These are phyloP conservation scores for Hapalemur alaotrensis DNA, from an alignment of 2,797 vertebrate genomes.

Conservation along the genomic window DNA sequence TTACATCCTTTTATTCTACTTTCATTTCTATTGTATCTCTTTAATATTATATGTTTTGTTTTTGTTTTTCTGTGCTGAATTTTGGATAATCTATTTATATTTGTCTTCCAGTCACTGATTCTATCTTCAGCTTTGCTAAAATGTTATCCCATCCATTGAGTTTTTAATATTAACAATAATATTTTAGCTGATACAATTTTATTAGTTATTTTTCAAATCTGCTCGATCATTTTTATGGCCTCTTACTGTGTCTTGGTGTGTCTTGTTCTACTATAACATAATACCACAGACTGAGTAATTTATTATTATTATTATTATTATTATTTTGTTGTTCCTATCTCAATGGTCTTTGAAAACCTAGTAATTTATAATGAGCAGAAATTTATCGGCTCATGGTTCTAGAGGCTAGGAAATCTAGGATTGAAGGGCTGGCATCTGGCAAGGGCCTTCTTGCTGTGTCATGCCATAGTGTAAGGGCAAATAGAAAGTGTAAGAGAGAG, in stretches of 20 bases:
- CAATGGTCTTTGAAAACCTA: background rate
- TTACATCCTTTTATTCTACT: background rate
- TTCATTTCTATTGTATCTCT: background rate
- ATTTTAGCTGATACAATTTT: background rate
- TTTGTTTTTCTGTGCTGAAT: background rate
- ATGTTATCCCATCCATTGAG: background rate
- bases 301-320: too few species aligned
- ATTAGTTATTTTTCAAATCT: background rate
- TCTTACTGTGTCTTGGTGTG: background rate
- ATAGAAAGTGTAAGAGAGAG: background rate
- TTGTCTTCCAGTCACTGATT: background rate
- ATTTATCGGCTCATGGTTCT: background rate
- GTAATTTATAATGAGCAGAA: background rate
- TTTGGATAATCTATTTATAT: background rate
- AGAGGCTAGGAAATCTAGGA: background rate
- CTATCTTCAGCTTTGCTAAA: background rate
- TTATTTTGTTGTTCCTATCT: background rate
- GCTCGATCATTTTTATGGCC: background rate
- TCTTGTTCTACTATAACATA: background rate
- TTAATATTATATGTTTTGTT: background rate
- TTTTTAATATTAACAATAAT: background rate
- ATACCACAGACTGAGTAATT: background rate
- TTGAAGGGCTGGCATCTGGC: background rate
- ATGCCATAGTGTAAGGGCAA: background rate
- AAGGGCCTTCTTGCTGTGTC: background rate